Evolutionary conservation across 2,888 invertebrate species (phyloP).

Genomic region (Linnaemya vulpina): DNA sequence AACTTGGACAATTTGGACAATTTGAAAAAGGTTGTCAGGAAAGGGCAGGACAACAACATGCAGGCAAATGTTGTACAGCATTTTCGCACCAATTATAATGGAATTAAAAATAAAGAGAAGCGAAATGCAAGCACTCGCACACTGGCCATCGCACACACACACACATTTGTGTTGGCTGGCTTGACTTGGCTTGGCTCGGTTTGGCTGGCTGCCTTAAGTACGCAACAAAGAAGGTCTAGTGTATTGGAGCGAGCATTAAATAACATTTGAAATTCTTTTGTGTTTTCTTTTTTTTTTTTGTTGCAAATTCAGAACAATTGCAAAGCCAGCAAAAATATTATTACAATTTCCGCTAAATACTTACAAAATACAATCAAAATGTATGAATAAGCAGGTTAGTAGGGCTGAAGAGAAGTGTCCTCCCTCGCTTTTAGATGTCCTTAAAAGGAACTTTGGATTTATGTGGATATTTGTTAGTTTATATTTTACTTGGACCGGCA

Average conservation of each 20-base stretch:
- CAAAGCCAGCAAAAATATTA: not conserved
- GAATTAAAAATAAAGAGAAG: not conserved
- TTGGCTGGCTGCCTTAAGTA: not conserved
- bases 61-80: conserved; percentile 41
- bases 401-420: too few relatives aligned
- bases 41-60: conserved; percentile 8
- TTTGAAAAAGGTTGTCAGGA: conserved; percentile 25
- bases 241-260: not conserved
- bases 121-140: not conserved
- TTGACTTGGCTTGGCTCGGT: too few relatives aligned
- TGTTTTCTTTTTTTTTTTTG: not conserved
- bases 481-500: too few relatives aligned
- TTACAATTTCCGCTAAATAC: not conserved
- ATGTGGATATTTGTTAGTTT: too few relatives aligned
- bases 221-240: not conserved
- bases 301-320: not conserved
- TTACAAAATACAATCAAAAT: too few relatives aligned
- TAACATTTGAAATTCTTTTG: not conserved
- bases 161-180: too few relatives aligned
- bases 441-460: too few relatives aligned
- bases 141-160: not conserved
- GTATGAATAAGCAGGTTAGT: too few relatives aligned
- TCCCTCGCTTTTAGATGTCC: too few relatives aligned
- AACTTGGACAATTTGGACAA: conserved; percentile 31
- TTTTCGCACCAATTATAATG: conserved; percentile 57